A percentile compares a stretch with the other conserved stretches of the same genome.
phyloP scores from a whole-genome alignment of 1,140 invertebrate species.

The Cotesia vestalis region DNA sequence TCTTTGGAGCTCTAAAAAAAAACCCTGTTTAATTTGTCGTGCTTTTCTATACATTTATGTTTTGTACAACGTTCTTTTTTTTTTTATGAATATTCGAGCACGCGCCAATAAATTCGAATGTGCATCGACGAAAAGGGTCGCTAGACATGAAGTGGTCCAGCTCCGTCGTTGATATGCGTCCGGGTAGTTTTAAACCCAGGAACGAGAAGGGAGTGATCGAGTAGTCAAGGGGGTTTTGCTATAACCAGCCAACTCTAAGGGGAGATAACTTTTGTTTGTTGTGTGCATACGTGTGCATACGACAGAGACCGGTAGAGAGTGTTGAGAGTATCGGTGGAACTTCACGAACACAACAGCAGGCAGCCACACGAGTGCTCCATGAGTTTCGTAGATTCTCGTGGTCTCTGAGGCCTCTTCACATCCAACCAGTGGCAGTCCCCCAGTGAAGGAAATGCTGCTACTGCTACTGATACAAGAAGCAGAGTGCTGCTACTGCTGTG shows the following conservation, averaged over 20 bases:
- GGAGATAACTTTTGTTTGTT: slow-evolving; percentile 13
- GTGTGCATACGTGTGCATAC: slow-evolving; percentile 22
- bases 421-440: too few species aligned
- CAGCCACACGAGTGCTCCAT: slow-evolving; percentile 1
- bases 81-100: slow-evolving; percentile 64
- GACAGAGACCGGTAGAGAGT: slow-evolving; percentile 15
- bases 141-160: slow-evolving; percentile 60
- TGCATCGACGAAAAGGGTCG: slow-evolving; percentile 59
- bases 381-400: not conserved
- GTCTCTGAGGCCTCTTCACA: too few species aligned
- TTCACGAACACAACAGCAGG: slow-evolving; percentile 19
- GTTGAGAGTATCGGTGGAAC: slow-evolving; percentile 1
- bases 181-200: slow-evolving; percentile 15
- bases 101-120: slow-evolving; percentile 66
- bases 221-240: slow-evolving; percentile 26
- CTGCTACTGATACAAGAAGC: not conserved
- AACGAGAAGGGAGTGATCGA: slow-evolving; percentile 18
- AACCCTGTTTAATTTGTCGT: slow-evolving; percentile 47
- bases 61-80: slow-evolving; percentile 18
- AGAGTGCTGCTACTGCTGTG: not conserved
- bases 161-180: slow-evolving; percentile 48
- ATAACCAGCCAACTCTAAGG: slow-evolving; percentile 19
- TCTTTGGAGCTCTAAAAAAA: slow-evolving; percentile 36
- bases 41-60: not conserved
- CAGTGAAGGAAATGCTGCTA: too few species aligned